These are phyloP conservation scores for Eremophila alpestris DNA, from an alignment of 2,797 vertebrate species.

Conservation along the genomic window DNA sequence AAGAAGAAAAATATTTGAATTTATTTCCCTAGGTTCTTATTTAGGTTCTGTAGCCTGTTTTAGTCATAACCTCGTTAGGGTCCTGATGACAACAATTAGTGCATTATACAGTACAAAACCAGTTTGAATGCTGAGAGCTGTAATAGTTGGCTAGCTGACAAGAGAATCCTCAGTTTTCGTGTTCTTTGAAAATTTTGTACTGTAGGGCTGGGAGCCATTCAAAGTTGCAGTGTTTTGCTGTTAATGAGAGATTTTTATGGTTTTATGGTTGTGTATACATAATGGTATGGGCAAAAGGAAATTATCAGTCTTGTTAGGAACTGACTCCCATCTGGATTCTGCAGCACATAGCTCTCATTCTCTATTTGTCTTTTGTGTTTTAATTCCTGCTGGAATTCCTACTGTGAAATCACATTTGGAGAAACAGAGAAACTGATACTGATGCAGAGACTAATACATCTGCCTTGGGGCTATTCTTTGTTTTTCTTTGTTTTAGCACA, in stretches of 20 bases:
- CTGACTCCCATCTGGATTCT: not conserved
- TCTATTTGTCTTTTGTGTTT: not conserved
- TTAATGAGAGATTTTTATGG: not conserved
- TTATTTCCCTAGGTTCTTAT: not conserved
- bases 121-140: not conserved
- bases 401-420: constrained; percentile 16
- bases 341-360: not conserved
- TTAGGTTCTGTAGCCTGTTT: not conserved
- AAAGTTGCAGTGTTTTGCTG: not conserved
- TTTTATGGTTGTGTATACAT: not conserved
- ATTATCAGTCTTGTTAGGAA: not conserved
- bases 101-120: not conserved
- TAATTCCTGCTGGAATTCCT: constrained; percentile 48
- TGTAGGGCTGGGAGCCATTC: not conserved
- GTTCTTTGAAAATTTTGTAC: not conserved
- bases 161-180: not conserved
- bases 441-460: constrained; percentile 1
- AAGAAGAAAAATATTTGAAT: not conserved
- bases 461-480: constrained; percentile 11
- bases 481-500: not conserved
- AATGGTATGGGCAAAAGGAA: not conserved
- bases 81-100: not conserved
- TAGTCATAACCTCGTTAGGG: not conserved
- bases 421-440: not conserved
- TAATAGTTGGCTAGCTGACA: not conserved